Base-by-base conservation (phyloP, 2,888 invertebrate genomes). In the Mamestra brassicae region DNA sequence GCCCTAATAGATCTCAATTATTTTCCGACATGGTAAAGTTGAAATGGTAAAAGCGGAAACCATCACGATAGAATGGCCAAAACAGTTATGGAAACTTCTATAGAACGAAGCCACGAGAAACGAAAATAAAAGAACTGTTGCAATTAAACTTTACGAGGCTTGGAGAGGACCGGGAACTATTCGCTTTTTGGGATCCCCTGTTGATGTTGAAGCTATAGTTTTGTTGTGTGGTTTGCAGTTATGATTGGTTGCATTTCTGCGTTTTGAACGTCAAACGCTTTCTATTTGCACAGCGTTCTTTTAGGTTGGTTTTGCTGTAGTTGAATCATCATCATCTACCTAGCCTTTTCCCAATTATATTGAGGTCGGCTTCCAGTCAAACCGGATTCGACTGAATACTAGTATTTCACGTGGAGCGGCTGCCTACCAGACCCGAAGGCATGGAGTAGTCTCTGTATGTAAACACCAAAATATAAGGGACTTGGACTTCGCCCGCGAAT, bases 121-220 rank as follows among this genome's bases (percentile, higher is more conserved):
- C 84, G 83, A 88, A 90, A 92, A 92, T 89, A 90, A 90, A 91
- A 88, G 85, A 89, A 88, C 87, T 77, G 88, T 89, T 87, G 90
- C 90, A 92, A 90, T 92, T 92, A 91, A 92, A 91, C 87, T 92
- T 89, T 86, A 89, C 87, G 88, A 76, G 78, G 68, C 76, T 67
- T 70, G 71, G 50, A 87, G 72, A 61, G 83, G 78, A 82, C 79
- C 83, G 80, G 60, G 60, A 80, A 85, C 86, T 85, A 86, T 88
- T 88, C 78, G 84, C 74, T 81, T 82, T 87, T 80, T 76, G 79
- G 60, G 64, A 62, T 68, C 50, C 45, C 65, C 57, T 64, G 52
- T 58, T 68, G 38, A 67, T 66, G 47, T 61, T 63, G 45, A 11
- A 67, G n/a, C 55, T 42, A 13, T 17, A 55, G 74, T 80, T 76